Percentiles rank a stretch among this genome's conserved stretches.
Conservation (phyloP, 2,113 vertebrate species). For the Halichoerus grypus region DNA sequence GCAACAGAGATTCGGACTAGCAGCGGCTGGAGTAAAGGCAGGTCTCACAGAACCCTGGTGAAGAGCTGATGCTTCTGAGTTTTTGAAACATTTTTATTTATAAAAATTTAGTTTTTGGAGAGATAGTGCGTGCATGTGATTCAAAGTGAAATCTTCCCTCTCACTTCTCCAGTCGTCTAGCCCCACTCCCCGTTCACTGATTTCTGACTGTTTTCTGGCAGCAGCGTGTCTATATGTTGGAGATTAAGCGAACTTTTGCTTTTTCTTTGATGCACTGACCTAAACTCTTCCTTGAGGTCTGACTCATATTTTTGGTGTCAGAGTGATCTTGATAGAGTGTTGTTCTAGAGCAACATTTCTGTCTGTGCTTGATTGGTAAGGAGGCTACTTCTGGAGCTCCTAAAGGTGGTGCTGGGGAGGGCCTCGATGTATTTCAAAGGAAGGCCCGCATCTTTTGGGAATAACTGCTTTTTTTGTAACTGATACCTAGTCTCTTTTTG, state of each 20-base stretch:
- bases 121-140: background rate
- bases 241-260: background rate
- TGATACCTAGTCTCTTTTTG: background rate
- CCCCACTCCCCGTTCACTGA: background rate
- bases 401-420: background rate
- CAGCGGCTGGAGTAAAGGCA: background rate
- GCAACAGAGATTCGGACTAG: background rate
- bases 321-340: background rate
- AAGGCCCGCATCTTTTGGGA: constrained; percentile 39
- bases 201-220: background rate
- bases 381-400: background rate
- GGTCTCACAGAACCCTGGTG: background rate
- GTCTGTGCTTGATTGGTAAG: background rate
- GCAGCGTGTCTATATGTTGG: background rate
- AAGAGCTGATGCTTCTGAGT: constrained; percentile 35
- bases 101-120: background rate
- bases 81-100: background rate
- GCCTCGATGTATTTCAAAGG: background rate
- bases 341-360: background rate
- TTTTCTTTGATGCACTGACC: constrained; percentile 9
- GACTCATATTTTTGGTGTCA: background rate
- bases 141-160: background rate
- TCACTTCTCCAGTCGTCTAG: background rate
- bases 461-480: background rate
- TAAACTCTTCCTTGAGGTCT: constrained; percentile 14